phyloP scores from a whole-genome alignment of 2,113 vertebrate species.

The Hydrochoerus hydrochaeris region DNA sequence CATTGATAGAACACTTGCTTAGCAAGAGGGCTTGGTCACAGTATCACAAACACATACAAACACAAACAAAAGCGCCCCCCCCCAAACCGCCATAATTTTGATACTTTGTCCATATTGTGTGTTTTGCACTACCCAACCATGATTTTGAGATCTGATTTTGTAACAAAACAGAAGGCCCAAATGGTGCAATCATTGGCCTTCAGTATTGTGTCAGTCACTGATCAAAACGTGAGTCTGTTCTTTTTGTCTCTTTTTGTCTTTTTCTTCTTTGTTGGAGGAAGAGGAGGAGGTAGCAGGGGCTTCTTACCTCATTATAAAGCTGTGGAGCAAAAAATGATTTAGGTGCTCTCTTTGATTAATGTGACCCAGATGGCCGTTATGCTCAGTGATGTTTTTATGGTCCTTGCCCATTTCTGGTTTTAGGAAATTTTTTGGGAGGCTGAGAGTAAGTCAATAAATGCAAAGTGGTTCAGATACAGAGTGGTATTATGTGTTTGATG shows the following conservation, averaged over 20 bases:
- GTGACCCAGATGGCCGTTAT: background rate
- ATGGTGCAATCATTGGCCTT: background rate
- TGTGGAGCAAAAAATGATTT: background rate
- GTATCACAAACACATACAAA: background rate
- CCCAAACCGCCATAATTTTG: background rate
- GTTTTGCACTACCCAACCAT: background rate
- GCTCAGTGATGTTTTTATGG: background rate
- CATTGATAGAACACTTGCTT: background rate
- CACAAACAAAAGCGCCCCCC: too few relatives aligned
- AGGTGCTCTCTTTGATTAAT: background rate
- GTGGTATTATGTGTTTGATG: background rate
- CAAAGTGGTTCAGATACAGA: background rate
- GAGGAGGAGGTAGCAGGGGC: background rate
- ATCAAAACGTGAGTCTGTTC: background rate
- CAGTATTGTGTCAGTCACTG: background rate
- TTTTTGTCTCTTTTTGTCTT: background rate
- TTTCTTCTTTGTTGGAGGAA: background rate
- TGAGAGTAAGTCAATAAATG: background rate
- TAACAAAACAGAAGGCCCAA: background rate
- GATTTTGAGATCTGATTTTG: conserved; percentile 44
- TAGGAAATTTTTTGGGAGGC: background rate
- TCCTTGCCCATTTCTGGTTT: background rate
- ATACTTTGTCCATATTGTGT: background rate
- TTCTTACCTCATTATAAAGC: background rate
- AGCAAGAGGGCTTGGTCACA: background rate